Evolutionary conservation across 2,797 vertebrate genomes (phyloP), one percentile per base, ranked within the genome.

Genomic region (Neostethus bicornis): DNA sequence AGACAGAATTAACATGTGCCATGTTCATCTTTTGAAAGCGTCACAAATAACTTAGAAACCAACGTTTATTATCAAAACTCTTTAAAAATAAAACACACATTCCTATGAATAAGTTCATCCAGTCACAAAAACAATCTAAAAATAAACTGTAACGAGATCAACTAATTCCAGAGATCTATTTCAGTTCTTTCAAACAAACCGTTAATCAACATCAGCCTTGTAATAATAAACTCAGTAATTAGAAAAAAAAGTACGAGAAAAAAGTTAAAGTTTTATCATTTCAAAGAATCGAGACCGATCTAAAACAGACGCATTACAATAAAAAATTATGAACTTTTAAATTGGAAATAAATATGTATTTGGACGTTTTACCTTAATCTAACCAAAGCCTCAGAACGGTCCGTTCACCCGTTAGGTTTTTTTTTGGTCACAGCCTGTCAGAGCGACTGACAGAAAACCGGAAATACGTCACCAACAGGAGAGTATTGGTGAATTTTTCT

Each of bases 381-480:
- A 34, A n/a, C n/a, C 4, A 7, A 38, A 39, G 19, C 41, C 21
- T 24, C 4, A 43, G 16, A 50, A 49, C 23, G 61, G 42, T 6
- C 25, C 11, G 48, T 44, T n/a, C n/a, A n/a, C n/a, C 38, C 7
- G 68, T 1, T 24, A 48, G 20, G 11, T 44, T 75, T 59, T 48
- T 11, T 44, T 75, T 59, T 48, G 63, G 68, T 78, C 81, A 64
- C 43, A 61, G 56, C 13, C 29, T 21, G 60, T 73, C 25, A 2
- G 13, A 23, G 49, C 75, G 58, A 75, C 81, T 89, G 83, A 88
- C 85, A 83, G 66, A 61, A 79, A 48, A 59, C 81, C 85, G 87
- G 88, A 90, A 86, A 41, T 70, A 72, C 89, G 87, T 89, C 87
- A 88, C 14, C 1, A 1, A 1, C 7, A 19, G 1, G 35, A 12